phyloP scores from a whole-genome alignment of 2,113 vertebrate genomes.

The Lophius piscatorius region DNA sequence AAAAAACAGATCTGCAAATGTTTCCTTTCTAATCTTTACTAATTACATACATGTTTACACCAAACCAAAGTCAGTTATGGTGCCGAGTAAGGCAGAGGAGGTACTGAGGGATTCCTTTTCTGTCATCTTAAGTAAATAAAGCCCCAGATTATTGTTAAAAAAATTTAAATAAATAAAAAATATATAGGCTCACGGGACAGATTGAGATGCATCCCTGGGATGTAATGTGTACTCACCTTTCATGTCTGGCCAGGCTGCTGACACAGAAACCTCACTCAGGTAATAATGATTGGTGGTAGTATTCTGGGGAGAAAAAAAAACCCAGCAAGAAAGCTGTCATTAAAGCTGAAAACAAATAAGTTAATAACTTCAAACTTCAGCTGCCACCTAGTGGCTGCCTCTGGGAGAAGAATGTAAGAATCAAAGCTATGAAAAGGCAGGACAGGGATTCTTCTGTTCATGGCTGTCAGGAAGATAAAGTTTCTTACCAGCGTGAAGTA shows the following conservation, averaged over 20 bases:
- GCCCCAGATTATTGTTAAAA: no score
- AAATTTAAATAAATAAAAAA: no score
- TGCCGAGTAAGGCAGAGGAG: no score
- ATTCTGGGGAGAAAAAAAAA: slow-evolving; percentile 66
- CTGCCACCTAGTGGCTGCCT: slow-evolving; percentile 50
- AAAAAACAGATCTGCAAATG: no score
- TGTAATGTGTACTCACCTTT: slow-evolving; percentile 62
- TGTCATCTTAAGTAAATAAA: neutral
- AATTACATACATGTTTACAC: no score
- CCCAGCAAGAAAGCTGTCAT: neutral
- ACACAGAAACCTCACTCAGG: slow-evolving; percentile 67
- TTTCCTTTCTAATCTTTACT: no score
- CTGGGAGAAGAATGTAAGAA: neutral
- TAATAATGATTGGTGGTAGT: slow-evolving; percentile 76
- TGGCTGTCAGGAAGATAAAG: no score
- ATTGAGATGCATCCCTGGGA: neutral
- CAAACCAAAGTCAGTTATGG: no score
- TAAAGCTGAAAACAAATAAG: neutral
- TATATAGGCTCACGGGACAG: neutral
- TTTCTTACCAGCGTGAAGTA: slow-evolving; percentile 83
- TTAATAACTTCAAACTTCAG: neutral
- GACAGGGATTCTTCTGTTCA: no score
- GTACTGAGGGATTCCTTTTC: no score
- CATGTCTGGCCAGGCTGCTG: slow-evolving; percentile 68
- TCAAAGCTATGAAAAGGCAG: neutral